phyloP scores from a whole-genome alignment of 2,888 invertebrate species.

The Eilema depressum region DNA sequence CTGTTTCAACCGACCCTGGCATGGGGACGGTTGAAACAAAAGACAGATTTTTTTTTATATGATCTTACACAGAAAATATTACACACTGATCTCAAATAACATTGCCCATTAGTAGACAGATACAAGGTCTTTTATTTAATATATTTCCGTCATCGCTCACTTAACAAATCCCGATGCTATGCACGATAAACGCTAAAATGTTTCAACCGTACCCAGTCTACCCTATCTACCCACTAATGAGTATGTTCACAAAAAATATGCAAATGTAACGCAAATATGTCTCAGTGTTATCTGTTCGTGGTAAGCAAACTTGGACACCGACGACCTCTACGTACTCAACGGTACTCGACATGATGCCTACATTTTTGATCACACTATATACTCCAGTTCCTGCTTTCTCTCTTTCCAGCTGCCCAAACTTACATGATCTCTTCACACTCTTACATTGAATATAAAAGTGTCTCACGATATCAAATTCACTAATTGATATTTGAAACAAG shows the following conservation, averaged over 20 bases:
- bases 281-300: slow-evolving; percentile 56
- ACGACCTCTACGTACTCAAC: slow-evolving; percentile 59
- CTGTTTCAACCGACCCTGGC: too few species aligned
- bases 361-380: slow-evolving; percentile 48
- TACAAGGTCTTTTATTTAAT: too few species aligned
- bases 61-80: too few species aligned
- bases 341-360: slow-evolving; percentile 59
- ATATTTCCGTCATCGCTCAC: too few species aligned
- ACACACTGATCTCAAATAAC: too few species aligned
- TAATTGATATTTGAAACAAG: slow-evolving; percentile 25
- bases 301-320: slow-evolving; percentile 62
- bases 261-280: slow-evolving; percentile 65
- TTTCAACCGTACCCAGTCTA: too few species aligned
- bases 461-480: slow-evolving; percentile 38
- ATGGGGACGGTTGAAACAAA: too few species aligned
- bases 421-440: slow-evolving; percentile 23
- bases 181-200: too few species aligned
- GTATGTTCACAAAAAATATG: slow-evolving; percentile 69
- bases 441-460: slow-evolving; percentile 24
- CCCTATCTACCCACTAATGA: slow-evolving; percentile 46
- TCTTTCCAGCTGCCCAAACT: slow-evolving; percentile 25
- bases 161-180: too few species aligned
- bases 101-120: too few species aligned
- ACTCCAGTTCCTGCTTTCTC: slow-evolving; percentile 35
- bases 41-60: too few species aligned